Evolutionary conservation across 2,797 vertebrate species (phyloP).

Genomic region (Gymnothorax reevesii): DNA sequence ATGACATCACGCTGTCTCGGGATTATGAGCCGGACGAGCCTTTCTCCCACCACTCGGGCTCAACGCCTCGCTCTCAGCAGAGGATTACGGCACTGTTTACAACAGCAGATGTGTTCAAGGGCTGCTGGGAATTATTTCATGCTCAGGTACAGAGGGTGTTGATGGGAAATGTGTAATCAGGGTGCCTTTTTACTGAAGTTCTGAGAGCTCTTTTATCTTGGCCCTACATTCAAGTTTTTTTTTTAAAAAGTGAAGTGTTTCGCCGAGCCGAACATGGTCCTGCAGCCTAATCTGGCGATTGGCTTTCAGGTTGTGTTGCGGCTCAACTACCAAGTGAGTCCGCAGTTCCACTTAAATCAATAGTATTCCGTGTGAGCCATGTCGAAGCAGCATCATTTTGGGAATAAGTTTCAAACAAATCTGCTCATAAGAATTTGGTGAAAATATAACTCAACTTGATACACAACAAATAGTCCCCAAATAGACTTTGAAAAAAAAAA

Average conservation of each 20-base stretch:
- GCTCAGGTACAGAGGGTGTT: background rate
- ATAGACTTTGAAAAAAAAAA: background rate
- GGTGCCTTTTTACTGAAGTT: background rate
- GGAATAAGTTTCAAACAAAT: no score
- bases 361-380: no score
- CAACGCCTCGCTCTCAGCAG: no score
- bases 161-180: background rate
- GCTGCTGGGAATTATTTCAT: background rate
- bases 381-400: no score
- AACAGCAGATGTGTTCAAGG: background rate
- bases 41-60: background rate
- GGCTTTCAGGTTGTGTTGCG: background rate
- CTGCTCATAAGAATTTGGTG: background rate
- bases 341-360: background rate
- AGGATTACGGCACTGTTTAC: background rate
- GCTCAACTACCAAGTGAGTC: background rate
- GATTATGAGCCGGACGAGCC: background rate
- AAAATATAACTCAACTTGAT: background rate
- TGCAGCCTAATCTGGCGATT: background rate
- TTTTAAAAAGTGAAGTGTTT: background rate
- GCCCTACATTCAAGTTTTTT: background rate
- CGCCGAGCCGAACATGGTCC: background rate
- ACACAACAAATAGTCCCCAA: background rate
- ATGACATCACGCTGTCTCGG: background rate
- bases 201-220: background rate